Conservation (phyloP, 2,113 vertebrate genomes). For the Amblyopsis rosae region DNA sequence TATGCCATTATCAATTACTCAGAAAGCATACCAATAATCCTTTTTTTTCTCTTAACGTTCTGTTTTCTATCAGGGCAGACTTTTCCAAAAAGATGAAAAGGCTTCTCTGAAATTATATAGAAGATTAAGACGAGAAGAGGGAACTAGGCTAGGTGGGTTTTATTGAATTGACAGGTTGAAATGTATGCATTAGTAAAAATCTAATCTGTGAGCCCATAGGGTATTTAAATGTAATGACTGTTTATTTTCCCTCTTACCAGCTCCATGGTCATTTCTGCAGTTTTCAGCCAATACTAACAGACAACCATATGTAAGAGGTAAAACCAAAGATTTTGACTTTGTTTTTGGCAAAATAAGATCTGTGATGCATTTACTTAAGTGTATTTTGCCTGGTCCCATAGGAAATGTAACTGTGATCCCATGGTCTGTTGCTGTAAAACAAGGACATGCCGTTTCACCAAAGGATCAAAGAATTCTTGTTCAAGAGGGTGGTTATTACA, state of each 20-base stretch:
- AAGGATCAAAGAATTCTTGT: slow-evolving; percentile 70
- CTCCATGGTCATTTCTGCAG: slow-evolving; percentile 63
- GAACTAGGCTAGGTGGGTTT: slow-evolving; percentile 54
- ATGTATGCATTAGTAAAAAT: slow-evolving; percentile 47
- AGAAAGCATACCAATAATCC: slow-evolving; percentile 57
- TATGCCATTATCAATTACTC: slow-evolving; percentile 55
- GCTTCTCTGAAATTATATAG: slow-evolving; percentile 46
- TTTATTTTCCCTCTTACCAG: slow-evolving; percentile 53
- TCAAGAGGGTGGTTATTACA: slow-evolving; percentile 72
- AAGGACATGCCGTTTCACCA: slow-evolving; percentile 62
- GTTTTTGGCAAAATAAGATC: slow-evolving; percentile 21
- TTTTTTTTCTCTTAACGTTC: slow-evolving; percentile 42
- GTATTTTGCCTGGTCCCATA: slow-evolving; percentile 53
- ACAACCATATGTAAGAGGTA: slow-evolving; percentile 64
- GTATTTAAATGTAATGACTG: slow-evolving; percentile 46
- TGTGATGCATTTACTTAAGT: slow-evolving; percentile 60
- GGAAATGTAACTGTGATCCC: slow-evolving; percentile 69
- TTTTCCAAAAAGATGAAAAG: slow-evolving; percentile 51
- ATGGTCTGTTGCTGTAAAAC: slow-evolving; percentile 68
- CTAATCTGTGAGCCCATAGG: slow-evolving; percentile 47
- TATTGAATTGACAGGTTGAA: slow-evolving; percentile 32
- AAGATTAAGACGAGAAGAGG: slow-evolving; percentile 60
- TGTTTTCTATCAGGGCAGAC: slow-evolving; percentile 67
- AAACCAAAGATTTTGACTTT: slow-evolving; percentile 49
- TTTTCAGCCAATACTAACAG: slow-evolving; percentile 62